A percentile compares a stretch with the other conserved stretches of the same genome.
phyloP scores from a whole-genome alignment of 2,113 vertebrate genomes.

The Hippolais icterina region DNA sequence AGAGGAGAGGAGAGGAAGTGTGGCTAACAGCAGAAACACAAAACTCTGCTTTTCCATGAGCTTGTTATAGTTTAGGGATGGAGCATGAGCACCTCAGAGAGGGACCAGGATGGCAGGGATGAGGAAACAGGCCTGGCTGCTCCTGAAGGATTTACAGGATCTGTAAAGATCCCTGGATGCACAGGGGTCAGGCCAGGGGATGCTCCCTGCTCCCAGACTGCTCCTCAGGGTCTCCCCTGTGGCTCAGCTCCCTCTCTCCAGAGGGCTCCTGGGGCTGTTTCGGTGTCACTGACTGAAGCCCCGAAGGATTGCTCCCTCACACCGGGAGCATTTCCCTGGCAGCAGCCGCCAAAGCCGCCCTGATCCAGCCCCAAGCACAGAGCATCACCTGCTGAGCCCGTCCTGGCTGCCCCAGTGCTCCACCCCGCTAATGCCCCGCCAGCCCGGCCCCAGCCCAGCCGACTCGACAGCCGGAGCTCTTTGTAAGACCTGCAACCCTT shows the following conservation, averaged over 20 bases:
- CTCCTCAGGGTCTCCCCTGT: not conserved
- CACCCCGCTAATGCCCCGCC: not conserved
- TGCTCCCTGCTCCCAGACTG: not conserved
- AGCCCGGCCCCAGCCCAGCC: not conserved
- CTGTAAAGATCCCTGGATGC: not conserved
- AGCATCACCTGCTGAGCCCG: not conserved
- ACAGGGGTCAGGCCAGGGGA: not conserved
- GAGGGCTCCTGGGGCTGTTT: not conserved
- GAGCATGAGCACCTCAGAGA: not conserved
- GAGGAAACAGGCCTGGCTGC: not conserved
- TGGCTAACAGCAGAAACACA: not conserved
- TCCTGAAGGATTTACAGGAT: not conserved
- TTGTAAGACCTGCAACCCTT: not conserved
- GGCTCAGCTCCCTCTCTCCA: not conserved
- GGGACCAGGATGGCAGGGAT: not conserved
- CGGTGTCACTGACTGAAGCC: not conserved
- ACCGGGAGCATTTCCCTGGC: accelerated
- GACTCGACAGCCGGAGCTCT: not conserved
- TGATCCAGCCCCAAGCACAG: not conserved
- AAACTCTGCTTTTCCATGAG: not conserved
- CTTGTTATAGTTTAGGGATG: not conserved
- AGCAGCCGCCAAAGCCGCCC: not conserved
- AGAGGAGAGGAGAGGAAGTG: not conserved
- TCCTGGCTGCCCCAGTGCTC: not conserved
- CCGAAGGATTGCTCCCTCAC: not conserved